A percentile compares a stretch with the other conserved stretches of the same genome.
phyloP scores from a whole-genome alignment of 2,888 invertebrate genomes.

The Sialis lutaria region DNA sequence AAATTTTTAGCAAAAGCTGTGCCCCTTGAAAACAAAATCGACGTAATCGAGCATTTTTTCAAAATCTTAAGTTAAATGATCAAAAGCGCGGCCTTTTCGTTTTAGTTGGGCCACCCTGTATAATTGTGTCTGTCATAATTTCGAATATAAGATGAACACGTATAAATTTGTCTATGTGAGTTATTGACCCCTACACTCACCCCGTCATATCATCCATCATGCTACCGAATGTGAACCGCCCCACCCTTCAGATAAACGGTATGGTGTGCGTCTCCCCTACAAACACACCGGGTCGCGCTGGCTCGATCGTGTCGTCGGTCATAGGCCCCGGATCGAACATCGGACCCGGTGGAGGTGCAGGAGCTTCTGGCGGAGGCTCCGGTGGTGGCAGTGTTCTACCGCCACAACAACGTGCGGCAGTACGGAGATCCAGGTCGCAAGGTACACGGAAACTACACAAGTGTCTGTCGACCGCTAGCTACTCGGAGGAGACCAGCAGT shows the following conservation, averaged over 20 bases:
- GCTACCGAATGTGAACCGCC: too few species aligned
- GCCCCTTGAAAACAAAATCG: too few species aligned
- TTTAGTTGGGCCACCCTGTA: too few species aligned
- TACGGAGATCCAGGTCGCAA: conserved; percentile 82
- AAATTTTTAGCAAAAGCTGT: too few species aligned
- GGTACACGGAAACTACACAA: conserved; percentile 88
- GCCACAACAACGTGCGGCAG: conserved; percentile 24
- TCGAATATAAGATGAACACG: too few species aligned
- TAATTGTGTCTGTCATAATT: too few species aligned
- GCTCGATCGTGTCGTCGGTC: conserved; percentile 6
- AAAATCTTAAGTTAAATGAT: too few species aligned
- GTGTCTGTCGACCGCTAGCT: conserved; percentile 78
- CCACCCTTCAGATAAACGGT: conserved; percentile 47
- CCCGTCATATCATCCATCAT: too few species aligned
- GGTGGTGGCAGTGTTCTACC: conserved; percentile 13
- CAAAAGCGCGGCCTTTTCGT: too few species aligned
- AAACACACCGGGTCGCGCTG: conserved; percentile 19
- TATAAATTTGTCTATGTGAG: too few species aligned
- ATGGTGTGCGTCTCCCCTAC: conserved; percentile 51
- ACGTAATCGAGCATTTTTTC: too few species aligned
- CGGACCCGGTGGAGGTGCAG: conserved; percentile 13
- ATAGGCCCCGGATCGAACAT: conserved; percentile 7
- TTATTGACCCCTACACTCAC: too few species aligned
- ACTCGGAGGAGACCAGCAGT: conserved; percentile 46
- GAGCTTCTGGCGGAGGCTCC: conserved; percentile 14